phyloP scores from a whole-genome alignment of 1,140 invertebrate species.

The Chironomus striatipennis region DNA sequence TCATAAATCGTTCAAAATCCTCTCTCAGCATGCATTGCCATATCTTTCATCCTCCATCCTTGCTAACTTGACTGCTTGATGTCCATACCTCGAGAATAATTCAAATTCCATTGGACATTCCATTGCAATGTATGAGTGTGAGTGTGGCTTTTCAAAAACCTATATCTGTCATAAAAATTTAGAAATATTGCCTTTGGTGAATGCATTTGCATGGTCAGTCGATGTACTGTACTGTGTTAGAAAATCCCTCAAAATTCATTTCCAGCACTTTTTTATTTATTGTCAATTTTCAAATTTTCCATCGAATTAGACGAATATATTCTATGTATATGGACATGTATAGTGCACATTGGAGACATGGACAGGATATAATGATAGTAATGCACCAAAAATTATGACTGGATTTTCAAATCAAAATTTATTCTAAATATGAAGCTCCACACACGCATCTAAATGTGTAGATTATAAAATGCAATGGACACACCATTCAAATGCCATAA shows the following conservation, averaged over 20 bases:
- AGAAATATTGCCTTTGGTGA: background rate
- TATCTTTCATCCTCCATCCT: background rate
- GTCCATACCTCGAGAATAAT: background rate
- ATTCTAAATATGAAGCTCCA: too few relatives aligned
- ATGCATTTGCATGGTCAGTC: background rate
- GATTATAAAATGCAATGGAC: background rate
- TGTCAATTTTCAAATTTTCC: constrained; percentile 3
- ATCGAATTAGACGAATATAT: background rate
- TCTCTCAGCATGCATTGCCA: background rate
- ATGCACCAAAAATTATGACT: constrained; percentile 13
- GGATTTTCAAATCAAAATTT: background rate
- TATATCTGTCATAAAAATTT: constrained; percentile 21
- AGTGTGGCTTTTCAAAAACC: constrained; percentile 5
- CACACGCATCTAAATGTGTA: background rate
- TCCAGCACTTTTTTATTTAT: background rate
- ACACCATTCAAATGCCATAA: constrained; percentile 15
- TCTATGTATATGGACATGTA: too few relatives aligned
- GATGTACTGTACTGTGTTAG: background rate
- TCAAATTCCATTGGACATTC: background rate
- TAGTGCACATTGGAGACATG: too few relatives aligned
- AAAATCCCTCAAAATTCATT: background rate
- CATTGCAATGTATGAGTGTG: background rate
- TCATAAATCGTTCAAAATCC: constrained; percentile 22
- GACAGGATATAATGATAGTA: background rate
- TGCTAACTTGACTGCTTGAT: background rate